phyloP scores from a whole-genome alignment of 2,113 vertebrate genomes.

The Menidia beryllina region DNA sequence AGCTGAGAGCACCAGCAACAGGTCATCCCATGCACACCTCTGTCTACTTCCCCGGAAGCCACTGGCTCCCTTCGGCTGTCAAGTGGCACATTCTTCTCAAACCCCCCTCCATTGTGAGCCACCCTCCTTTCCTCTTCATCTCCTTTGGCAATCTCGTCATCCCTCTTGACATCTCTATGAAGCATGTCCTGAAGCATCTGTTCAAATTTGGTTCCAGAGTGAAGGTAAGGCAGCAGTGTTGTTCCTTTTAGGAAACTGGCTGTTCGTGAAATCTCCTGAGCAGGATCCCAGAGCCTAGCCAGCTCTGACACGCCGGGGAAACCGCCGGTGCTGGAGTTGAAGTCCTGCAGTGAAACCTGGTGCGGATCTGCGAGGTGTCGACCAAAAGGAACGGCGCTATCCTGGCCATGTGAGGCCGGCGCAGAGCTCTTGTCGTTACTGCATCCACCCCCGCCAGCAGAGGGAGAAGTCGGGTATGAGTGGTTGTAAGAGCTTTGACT shows the following conservation, averaged over 20 bases:
- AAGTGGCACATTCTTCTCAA: constrained; percentile 47
- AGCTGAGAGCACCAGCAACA: constrained; percentile 80
- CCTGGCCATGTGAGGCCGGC: constrained; percentile 47
- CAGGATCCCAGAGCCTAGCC: constrained; percentile 71
- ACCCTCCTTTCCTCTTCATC: constrained; percentile 43
- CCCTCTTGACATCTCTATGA: constrained; percentile 65
- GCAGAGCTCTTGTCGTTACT: constrained; percentile 65
- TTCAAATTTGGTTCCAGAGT: constrained; percentile 78
- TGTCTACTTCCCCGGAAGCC: constrained; percentile 40
- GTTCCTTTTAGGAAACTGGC: constrained; percentile 73
- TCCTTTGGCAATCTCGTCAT: constrained; percentile 45
- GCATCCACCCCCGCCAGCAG: constrained; percentile 64
- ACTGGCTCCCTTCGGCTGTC: constrained; percentile 31
- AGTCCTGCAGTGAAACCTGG: constrained; percentile 51
- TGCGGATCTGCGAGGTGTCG: constrained; percentile 49
- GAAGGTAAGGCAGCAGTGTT: constrained; percentile 74
- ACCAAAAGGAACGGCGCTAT: constrained; percentile 31
- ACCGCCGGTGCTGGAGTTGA: constrained; percentile 40
- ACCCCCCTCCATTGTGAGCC: constrained; percentile 47
- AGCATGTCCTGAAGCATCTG: constrained; percentile 82
- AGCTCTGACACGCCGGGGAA: constrained; percentile 48
- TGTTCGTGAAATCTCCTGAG: constrained; percentile 62
- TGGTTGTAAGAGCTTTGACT: constrained; percentile 64
- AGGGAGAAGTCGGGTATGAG: constrained; percentile 75
- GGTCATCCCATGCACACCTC: constrained; percentile 47